Evolutionary conservation across 2,888 invertebrate species (phyloP), one percentile per base, ranked within the genome.

Genomic region (Plebejus argus): DNA sequence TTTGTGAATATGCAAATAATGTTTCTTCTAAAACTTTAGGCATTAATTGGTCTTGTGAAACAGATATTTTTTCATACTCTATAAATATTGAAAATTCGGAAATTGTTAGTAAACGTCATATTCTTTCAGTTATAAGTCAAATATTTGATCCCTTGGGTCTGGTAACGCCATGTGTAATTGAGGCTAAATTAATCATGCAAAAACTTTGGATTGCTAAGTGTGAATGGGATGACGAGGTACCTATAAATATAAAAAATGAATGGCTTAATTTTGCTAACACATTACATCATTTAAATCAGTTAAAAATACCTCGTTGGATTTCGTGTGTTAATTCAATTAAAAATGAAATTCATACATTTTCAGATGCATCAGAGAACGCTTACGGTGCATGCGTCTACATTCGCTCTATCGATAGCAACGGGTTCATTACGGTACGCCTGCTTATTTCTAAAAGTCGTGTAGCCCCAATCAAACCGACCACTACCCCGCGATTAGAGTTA

Each of bases 401-500:
- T 12, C 10, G 76, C 1, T 45, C 39, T 45, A 0, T 76, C 15
- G 53, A 33, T 33, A 10, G 1, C 49, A 23, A 49, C 10, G 33
- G n/a, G 18, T 33, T 33, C 10, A 45, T 35, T 15, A 76, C 58
- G 15, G 58, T 80, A 4, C 76, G 75, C 10, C 77, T 84, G 8
- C 53, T 83, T 15, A 78, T 80, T 12, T 79, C 83, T 2, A 84
- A 83, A 78, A 78, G 80, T 49, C 79, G 78, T 35, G 80, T 83
- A 12, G 82, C 83, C 8, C 82, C 83, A 1, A 7, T 81, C 2
- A 83, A 83, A 72, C 76, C 79, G 4, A 79, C 80, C 10, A 80
- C 80, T 0, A 79, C 84, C 8, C 83, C 83, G 0, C 81, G 84
- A 4, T 71, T 84, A 3, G 85, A 86, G 70, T 77, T 85, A 1